Conservation (phyloP, 1,140 invertebrate species). For the Caenorhabditis remanei region DNA sequence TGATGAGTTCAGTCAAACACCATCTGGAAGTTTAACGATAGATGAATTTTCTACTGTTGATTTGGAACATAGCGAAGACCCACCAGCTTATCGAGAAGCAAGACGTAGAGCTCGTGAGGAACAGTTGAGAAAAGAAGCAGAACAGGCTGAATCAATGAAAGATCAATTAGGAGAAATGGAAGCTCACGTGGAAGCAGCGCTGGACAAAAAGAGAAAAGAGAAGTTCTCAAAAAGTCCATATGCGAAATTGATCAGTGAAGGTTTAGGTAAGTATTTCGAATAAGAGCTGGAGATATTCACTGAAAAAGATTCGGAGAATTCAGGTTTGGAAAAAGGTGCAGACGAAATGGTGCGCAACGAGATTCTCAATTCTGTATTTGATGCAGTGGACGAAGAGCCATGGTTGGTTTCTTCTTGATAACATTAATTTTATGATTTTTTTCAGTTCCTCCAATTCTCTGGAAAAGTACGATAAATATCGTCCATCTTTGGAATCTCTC, state of each 20-base stretch:
- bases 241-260: constrained; percentile 67
- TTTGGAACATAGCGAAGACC: constrained; percentile 80
- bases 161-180: constrained; percentile 72
- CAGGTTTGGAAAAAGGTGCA: constrained; percentile 41
- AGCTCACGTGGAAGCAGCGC: constrained; percentile 71
- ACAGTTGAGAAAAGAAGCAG: constrained; percentile 70
- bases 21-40: constrained; percentile 88
- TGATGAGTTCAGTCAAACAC: constrained; percentile 94
- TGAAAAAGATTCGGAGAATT: constrained; percentile 58
- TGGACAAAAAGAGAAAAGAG: constrained; percentile 69
- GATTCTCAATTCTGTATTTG: constrained; percentile 70
- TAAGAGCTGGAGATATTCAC: background rate
- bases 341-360: constrained; percentile 62
- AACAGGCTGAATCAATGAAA: constrained; percentile 68
- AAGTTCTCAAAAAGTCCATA: constrained; percentile 72
- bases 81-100: constrained; percentile 74
- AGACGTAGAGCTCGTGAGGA: constrained; percentile 62
- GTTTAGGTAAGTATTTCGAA: constrained; percentile 59
- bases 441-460: constrained; percentile 24
- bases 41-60: constrained; percentile 98
- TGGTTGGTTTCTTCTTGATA: constrained; percentile 16
- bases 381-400: constrained; percentile 62
- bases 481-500: constrained; percentile 70
- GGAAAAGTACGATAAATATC: constrained; percentile 57
- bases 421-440: background rate